phyloP scores from a whole-genome alignment of 1,140 invertebrate genomes.

The Acromyrmex charruanus region DNA sequence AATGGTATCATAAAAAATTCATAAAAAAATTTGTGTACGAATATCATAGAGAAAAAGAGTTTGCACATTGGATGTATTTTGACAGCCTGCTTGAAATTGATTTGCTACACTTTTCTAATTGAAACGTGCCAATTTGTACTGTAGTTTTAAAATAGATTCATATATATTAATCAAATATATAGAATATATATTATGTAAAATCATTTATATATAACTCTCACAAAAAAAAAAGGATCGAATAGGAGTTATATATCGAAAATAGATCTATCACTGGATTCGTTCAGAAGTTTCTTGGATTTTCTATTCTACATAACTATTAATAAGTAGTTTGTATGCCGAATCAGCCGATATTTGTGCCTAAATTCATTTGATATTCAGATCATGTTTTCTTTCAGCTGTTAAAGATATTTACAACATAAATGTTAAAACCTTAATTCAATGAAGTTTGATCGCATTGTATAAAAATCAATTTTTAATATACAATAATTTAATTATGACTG shows the following conservation, averaged over 20 bases:
- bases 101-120: slow-evolving; percentile 50
- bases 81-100: slow-evolving; percentile 35
- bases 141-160: slow-evolving; percentile 57
- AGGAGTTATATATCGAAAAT: slow-evolving; percentile 46
- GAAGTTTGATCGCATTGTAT: slow-evolving; percentile 19
- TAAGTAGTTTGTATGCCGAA: slow-evolving; percentile 13
- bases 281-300: background rate
- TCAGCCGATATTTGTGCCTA: background rate
- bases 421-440: slow-evolving; percentile 27
- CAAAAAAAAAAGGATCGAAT: slow-evolving; percentile 14
- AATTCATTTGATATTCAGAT: slow-evolving; percentile 29
- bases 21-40: slow-evolving; percentile 4
- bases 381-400: background rate
- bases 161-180: slow-evolving; percentile 44
- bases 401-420: slow-evolving; percentile 51
- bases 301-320: slow-evolving; percentile 24
- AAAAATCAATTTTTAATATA: slow-evolving; percentile 52
- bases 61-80: slow-evolving; percentile 31
- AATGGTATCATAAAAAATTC: background rate
- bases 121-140: slow-evolving; percentile 60
- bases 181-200: slow-evolving; percentile 42
- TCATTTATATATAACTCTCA: slow-evolving; percentile 27
- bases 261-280: slow-evolving; percentile 32
- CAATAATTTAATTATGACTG: slow-evolving; percentile 15
- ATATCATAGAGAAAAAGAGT: slow-evolving; percentile 29